Percentiles rank a stretch among this genome's conserved stretches.
Conservation (phyloP, 2,113 vertebrate genomes). For the Podarcis cretensis region DNA sequence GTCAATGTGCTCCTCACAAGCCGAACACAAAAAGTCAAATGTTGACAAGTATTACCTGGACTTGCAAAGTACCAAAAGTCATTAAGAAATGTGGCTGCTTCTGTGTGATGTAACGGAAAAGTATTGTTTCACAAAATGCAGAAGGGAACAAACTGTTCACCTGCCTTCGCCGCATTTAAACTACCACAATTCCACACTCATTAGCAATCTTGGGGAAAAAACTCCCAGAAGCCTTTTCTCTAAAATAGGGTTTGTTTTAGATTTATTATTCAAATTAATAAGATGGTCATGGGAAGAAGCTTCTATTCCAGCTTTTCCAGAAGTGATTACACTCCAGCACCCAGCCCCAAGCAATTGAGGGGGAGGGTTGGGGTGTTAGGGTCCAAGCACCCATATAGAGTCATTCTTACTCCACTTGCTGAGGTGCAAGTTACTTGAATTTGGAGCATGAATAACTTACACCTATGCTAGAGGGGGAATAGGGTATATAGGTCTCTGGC, state of each 20-base stretch:
- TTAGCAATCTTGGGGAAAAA: background rate
- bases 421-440: background rate
- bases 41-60: constrained; percentile 1
- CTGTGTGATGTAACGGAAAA: background rate
- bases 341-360: too few species aligned
- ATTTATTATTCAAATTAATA: too few species aligned
- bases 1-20: constrained; percentile 27
- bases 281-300: too few species aligned
- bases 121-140: background rate
- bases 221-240: background rate
- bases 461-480: background rate
- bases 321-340: too few species aligned
- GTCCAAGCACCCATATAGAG: too few species aligned
- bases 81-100: background rate
- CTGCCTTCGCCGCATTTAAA: background rate
- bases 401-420: background rate
- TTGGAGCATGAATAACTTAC: background rate
- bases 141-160: background rate
- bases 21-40: constrained; percentile 16
- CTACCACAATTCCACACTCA: background rate
- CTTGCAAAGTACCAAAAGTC: background rate
- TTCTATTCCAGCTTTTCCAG: too few species aligned
- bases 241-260: background rate
- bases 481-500: background rate
- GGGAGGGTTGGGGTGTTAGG: too few species aligned